Conservation (phyloP, 2,113 vertebrate species). For the Atractosteus spatula region DNA sequence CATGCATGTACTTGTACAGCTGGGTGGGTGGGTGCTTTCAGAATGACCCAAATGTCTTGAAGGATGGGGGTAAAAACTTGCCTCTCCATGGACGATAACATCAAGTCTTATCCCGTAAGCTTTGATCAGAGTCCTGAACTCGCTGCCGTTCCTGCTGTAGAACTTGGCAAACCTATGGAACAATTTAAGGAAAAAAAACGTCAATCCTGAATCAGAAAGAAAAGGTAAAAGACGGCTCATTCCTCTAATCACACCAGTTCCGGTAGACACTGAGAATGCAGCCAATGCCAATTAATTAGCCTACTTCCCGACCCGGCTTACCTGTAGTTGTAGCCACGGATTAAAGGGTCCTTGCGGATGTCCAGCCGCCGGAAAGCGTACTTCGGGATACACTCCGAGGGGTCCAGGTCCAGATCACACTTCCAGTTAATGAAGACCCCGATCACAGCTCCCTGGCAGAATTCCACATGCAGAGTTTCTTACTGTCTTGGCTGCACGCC, state of each 20-base stretch:
- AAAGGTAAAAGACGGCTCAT: background rate
- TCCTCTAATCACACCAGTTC: no score
- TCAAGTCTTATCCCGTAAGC: constrained; percentile 85
- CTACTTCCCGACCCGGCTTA: constrained; percentile 23
- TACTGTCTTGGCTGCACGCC: background rate
- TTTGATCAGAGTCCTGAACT: constrained; percentile 76
- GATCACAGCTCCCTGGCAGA: constrained; percentile 73
- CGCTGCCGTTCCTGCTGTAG: constrained; percentile 63
- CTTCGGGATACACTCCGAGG: constrained; percentile 66
- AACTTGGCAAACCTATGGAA: constrained; percentile 77
- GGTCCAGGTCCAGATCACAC: constrained; percentile 75
- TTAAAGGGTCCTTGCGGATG: constrained; percentile 56
- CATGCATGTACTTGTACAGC: no score
- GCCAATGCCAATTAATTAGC: no score
- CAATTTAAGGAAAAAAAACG: background rate
- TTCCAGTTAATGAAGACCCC: constrained; percentile 79
- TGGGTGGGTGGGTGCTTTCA: no score
- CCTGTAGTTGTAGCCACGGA: constrained; percentile 77
- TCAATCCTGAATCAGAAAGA: background rate
- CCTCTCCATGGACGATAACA: constrained; percentile 84
- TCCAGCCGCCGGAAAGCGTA: constrained; percentile 82
- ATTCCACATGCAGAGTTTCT: background rate
- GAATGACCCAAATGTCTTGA: no score
- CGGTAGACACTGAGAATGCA: background rate
- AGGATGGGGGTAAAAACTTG: constrained; percentile 32